Percentiles rank a stretch among this genome's conserved stretches.
Evolutionary conservation across 2,888 invertebrate species (phyloP).

Genomic region (Tetanocera ferruginea): DNA sequence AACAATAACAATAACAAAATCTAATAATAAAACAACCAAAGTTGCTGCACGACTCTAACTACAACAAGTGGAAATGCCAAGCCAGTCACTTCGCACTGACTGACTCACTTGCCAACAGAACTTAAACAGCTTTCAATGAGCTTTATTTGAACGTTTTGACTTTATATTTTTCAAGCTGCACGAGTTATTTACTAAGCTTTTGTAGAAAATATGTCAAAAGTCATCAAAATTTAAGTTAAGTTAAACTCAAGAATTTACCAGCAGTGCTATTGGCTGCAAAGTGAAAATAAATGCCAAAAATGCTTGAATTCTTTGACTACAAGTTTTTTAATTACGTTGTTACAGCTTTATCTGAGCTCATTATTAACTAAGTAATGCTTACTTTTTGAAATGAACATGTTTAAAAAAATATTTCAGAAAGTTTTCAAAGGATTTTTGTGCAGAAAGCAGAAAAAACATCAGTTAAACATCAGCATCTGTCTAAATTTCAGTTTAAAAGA

Average conservation of each 20-base stretch:
- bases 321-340: too few relatives aligned
- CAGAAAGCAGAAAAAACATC: too few relatives aligned
- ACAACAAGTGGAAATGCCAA: constrained; percentile 24
- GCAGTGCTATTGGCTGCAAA: too few relatives aligned
- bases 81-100: background rate
- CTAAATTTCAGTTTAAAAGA: too few relatives aligned
- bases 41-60: background rate
- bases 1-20: constrained; percentile 21
- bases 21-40: background rate
- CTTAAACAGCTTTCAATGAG: background rate
- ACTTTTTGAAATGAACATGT: too few relatives aligned
- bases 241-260: background rate
- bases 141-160: background rate
- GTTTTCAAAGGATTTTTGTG: too few relatives aligned
- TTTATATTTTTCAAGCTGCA: background rate
- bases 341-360: too few relatives aligned
- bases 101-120: background rate
- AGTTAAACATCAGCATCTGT: too few relatives aligned
- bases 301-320: too few relatives aligned
- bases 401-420: too few relatives aligned
- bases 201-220: constrained; percentile 1
- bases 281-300: too few relatives aligned
- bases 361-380: too few relatives aligned
- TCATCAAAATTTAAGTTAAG: background rate
- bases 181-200: background rate